phyloP scores from a whole-genome alignment of 2,113 vertebrate species.

The Scortum barcoo region DNA sequence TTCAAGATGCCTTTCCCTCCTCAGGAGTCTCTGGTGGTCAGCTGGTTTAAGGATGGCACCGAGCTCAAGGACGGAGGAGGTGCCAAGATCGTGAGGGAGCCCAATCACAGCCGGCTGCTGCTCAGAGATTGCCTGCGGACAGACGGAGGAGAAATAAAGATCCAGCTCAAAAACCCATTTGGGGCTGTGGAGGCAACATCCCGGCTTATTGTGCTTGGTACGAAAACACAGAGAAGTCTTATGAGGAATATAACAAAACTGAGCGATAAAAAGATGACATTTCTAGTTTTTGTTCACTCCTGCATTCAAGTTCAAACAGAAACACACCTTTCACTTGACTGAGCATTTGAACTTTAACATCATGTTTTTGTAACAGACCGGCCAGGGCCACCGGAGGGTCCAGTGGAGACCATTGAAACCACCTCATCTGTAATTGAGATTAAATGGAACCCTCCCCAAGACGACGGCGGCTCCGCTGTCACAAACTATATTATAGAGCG shows the following conservation, averaged over 20 bases:
- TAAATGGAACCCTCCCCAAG: conserved; percentile 86
- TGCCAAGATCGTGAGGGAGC: conserved; percentile 83
- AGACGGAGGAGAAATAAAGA: conserved; percentile 88
- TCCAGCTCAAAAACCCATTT: conserved; percentile 87
- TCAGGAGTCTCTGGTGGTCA: conserved; percentile 81
- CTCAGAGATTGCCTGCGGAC: conserved; percentile 85
- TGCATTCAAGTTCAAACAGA: background rate
- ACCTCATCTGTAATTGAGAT: conserved; percentile 83
- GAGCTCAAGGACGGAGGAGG: conserved; percentile 82
- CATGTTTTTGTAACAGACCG: conserved; percentile 78
- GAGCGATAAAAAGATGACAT: background rate
- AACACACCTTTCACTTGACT: background rate
- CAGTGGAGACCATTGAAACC: conserved; percentile 84
- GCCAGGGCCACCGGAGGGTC: conserved; percentile 87
- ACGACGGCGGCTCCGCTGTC: conserved; percentile 86
- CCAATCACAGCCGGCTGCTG: conserved; percentile 83
- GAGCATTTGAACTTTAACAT: background rate
- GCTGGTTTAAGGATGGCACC: conserved; percentile 86
- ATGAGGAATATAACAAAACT: conserved; percentile 61
- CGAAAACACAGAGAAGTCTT: conserved; percentile 19
- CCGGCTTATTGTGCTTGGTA: conserved; percentile 85
- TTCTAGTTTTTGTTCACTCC: background rate
- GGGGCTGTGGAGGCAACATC: conserved; percentile 82
- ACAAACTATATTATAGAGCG: conserved; percentile 87
- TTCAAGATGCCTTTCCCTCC: conserved; percentile 88